Percentiles rank a stretch among this genome's conserved stretches.
Conservation (phyloP, 2,113 vertebrate species). For the Thunnus thynnus region DNA sequence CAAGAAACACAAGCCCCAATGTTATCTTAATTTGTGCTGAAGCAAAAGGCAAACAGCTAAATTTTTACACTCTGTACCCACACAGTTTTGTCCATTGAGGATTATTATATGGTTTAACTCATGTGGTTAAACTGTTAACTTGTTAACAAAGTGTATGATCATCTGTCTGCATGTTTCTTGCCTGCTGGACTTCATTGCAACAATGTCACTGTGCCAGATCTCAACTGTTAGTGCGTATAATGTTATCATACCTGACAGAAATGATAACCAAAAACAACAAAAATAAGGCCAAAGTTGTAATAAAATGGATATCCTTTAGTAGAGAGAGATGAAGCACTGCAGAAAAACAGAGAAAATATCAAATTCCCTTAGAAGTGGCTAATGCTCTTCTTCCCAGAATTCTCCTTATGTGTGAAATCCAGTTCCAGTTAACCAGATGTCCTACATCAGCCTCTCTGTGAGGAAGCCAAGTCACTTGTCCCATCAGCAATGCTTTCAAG, state of each 20-base stretch:
- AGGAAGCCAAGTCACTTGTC: conserved; percentile 66
- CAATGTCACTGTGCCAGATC: not conserved
- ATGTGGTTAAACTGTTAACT: not conserved
- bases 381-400: conserved; percentile 36
- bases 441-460: conserved; percentile 61
- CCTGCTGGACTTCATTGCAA: not conserved
- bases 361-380: conserved; percentile 29
- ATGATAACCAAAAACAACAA: conserved; percentile 6
- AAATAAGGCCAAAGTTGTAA: conserved; percentile 1
- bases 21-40: not conserved
- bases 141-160: not conserved
- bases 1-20: not conserved
- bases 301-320: conserved; percentile 26
- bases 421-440: conserved; percentile 80
- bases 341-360: conserved; percentile 22
- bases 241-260: conserved; percentile 23
- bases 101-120: not conserved
- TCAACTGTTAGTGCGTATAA: not conserved
- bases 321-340: not conserved
- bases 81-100: not conserved
- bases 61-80: not conserved
- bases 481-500: conserved; percentile 51
- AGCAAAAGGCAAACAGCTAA: not conserved
- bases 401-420: conserved; percentile 49
- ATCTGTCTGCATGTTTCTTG: not conserved